Base-by-base conservation (phyloP, 1,140 invertebrate genomes). In the Drosophila carrolli region DNA sequence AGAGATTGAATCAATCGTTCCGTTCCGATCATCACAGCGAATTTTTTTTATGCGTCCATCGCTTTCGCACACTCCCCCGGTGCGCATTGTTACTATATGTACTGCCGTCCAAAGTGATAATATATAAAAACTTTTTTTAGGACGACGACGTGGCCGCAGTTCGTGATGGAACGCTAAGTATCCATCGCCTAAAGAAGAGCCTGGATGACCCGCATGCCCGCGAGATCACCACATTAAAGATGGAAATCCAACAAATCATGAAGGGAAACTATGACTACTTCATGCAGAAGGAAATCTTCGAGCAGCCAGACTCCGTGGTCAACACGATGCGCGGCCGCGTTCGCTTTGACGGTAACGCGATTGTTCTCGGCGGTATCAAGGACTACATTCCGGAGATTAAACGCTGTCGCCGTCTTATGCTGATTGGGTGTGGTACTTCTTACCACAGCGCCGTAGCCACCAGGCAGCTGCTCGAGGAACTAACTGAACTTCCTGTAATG, bases 251-350 rank as follows among this genome's bases (percentile, higher is more conserved):
- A 92, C 96, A 99, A 93, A 99, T 99, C 73, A 99, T 99, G 99
- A 99, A 99, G 93, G 98, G 99, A 37, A 99, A 98, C 91, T 99
- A 97, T 93, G 97, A 97, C 76, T 98, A 97, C 62, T 99, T 99
- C 93, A 99, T 99, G 99, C 98, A 99, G 93, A 99, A 99, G 92
- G 99, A 99, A 95, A 99, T 99, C 91, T 99, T 99, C 93, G 99
- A 99, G 92, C 99, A 99, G 91, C 98, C 98, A 0, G 99, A 99
- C 91, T 99, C 98, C 14, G 98, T 99, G n/a, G 96, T 99, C 1
- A 99, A 99, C 91, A 99, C 99, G 0, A 99, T 99, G 99, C 95
- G 99, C 93, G 99, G 99, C 23, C 95, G 99, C 95, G 99, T 86
- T 94, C 99, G 23, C 97, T 98, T 93, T 51, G 97, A 99, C 91